A percentile compares a stretch with the other conserved stretches of the same genome.
phyloP scores from a whole-genome alignment of 2,888 invertebrate species.

The Macroteleia sp. region DNA sequence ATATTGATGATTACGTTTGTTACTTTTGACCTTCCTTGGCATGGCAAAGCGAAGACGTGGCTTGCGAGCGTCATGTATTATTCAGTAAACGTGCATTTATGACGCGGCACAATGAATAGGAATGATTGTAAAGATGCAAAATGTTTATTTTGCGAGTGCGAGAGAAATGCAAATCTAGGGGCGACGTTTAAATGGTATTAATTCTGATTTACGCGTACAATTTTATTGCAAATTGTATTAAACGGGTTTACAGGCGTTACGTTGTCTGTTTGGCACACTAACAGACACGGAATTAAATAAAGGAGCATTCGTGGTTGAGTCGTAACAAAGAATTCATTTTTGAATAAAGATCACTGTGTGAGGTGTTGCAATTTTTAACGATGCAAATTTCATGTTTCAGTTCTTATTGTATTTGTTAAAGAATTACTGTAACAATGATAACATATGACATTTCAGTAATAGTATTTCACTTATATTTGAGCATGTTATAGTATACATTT shows the following conservation, averaged over 20 bases:
- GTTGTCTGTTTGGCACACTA: conserved; percentile 7
- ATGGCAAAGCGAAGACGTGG: conserved; percentile 15
- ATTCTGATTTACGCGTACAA: conserved; percentile 40
- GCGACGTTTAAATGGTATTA: conserved; percentile 41
- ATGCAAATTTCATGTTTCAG: too few species aligned
- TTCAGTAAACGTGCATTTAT: conserved; percentile 33
- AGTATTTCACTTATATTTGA: too few species aligned
- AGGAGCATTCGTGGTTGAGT: too few species aligned
- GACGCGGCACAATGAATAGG: conserved; percentile 23
- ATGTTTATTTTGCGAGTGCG: conserved; percentile 33
- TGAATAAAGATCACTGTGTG: too few species aligned
- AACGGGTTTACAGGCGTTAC: conserved; percentile 15
- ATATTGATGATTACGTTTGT: conserved; percentile 49
- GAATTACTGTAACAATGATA: too few species aligned
- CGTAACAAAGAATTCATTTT: too few species aligned
- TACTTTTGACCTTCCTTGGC: neutral
- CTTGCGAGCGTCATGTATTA: too few species aligned
- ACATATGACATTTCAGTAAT: too few species aligned
- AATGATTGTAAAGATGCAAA: conserved; percentile 47
- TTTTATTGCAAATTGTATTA: conserved; percentile 48
- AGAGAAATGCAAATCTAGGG: conserved; percentile 29
- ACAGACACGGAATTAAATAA: conserved; percentile 16
- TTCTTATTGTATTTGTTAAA: too few species aligned
- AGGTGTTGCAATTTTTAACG: too few species aligned
- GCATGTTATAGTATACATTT: too few species aligned